A percentile compares a stretch with the other conserved stretches of the same genome.
Conservation (phyloP, 2,113 vertebrate species). For the Pseudorhombus dupliciocellatus region DNA sequence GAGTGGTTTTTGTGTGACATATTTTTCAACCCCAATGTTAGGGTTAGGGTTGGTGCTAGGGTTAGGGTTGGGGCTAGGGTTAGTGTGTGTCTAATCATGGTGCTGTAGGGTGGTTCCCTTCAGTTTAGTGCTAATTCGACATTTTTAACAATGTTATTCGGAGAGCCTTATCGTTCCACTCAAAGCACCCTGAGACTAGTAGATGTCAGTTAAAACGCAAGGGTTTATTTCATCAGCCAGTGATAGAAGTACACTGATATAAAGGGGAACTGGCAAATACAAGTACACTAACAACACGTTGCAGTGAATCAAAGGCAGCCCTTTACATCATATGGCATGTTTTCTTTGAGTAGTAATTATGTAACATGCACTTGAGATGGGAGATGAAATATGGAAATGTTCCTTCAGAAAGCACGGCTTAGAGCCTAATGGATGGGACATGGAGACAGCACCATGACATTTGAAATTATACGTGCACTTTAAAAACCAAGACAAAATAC, state of each 20-base stretch:
- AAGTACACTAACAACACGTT: not conserved
- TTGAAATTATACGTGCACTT: conserved; percentile 5
- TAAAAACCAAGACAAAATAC: conserved; percentile 5
- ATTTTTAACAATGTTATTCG: too few species aligned
- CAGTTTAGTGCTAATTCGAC: too few species aligned
- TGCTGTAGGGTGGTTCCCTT: too few species aligned
- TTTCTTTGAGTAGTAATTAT: conserved; percentile 10
- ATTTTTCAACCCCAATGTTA: too few species aligned
- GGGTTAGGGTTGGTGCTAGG: too few species aligned
- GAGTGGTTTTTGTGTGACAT: too few species aligned
- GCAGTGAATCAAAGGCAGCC: not conserved
- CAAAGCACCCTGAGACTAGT: not conserved
- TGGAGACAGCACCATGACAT: not conserved
- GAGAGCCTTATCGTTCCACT: not conserved
- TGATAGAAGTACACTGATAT: not conserved
- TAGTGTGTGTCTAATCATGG: too few species aligned
- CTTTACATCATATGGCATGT: not conserved
- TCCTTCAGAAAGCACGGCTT: conserved; percentile 8
- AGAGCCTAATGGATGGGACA: not conserved
- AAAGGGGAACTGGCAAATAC: not conserved
- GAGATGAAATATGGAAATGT: conserved; percentile 4
- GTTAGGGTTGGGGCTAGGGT: too few species aligned
- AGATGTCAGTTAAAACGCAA: not conserved
- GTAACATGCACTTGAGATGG: not conserved
- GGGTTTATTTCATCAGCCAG: not conserved